A percentile compares a stretch with the other conserved stretches of the same genome.
phyloP scores from a whole-genome alignment of 2,888 invertebrate species.

The Morinoia aosen region DNA sequence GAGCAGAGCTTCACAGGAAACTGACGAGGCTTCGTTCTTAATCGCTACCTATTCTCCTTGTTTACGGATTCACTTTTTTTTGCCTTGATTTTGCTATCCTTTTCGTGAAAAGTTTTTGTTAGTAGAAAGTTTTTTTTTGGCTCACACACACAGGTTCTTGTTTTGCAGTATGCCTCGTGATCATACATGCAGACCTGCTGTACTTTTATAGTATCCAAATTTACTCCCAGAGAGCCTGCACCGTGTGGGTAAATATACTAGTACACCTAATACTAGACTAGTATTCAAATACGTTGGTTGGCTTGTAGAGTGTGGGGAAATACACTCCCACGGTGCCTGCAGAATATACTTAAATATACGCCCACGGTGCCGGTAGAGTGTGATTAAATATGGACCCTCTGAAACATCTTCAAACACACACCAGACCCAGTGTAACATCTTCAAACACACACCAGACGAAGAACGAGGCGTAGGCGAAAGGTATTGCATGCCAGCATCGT shows the following conservation, averaged over 20 bases:
- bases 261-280: no score
- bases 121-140: neutral
- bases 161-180: neutral
- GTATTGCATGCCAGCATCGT: neutral
- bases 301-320: no score
- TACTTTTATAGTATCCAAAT: no score
- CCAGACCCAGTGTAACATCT: neutral
- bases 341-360: no score
- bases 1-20: neutral
- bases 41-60: neutral
- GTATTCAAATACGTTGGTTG: no score
- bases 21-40: constrained; percentile 10
- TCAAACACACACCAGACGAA: neutral
- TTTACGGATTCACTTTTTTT: constrained; percentile 1
- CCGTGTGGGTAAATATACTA: no score
- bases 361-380: neutral
- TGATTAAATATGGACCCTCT: neutral
- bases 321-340: no score
- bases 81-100: neutral
- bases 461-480: neutral
- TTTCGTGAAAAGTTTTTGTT: neutral
- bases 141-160: neutral
- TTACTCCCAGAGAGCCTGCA: no score
- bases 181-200: no score
- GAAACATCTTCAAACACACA: no score